Conservation (phyloP, 1,140 invertebrate species). For the Drosophila punjabiensis region DNA sequence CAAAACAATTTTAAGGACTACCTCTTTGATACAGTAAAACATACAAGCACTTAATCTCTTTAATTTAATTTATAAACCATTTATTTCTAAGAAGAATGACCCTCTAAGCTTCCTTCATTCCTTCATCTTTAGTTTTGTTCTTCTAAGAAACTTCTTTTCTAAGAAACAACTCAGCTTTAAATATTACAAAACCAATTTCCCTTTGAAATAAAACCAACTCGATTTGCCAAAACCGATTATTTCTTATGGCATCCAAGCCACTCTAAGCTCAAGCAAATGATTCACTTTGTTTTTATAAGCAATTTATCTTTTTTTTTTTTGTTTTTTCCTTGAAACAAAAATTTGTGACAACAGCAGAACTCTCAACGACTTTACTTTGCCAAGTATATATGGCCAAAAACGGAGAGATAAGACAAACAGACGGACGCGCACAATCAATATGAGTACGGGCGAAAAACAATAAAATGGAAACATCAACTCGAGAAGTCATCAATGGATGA, state of each 20-base stretch:
- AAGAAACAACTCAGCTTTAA: not conserved
- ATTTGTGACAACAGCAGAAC: constrained; percentile 40
- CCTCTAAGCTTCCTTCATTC: accelerated
- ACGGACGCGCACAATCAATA: constrained; percentile 30
- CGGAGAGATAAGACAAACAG: constrained; percentile 46
- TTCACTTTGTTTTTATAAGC: constrained; percentile 54
- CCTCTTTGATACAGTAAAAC: not conserved
- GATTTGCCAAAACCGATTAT: constrained; percentile 8
- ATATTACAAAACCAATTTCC: constrained; percentile 3
- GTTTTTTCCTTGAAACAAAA: constrained; percentile 32
- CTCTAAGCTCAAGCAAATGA: constrained; percentile 24
- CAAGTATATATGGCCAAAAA: constrained; percentile 33
- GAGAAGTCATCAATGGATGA: constrained; percentile 53
- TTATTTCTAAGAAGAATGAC: not conserved
- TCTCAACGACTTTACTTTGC: constrained; percentile 44
- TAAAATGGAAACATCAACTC: constrained; percentile 63
- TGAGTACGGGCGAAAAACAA: constrained; percentile 44
- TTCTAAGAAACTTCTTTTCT: not conserved
- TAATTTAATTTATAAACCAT: not conserved
- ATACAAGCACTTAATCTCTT: not conserved
- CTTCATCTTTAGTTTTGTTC: not conserved
- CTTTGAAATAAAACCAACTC: constrained; percentile 11
- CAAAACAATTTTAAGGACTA: not conserved
- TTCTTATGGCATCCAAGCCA: not conserved
- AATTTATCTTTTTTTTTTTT: constrained; percentile 38